phyloP scores from a whole-genome alignment of 1,140 invertebrate species.

The Epicauta chinensis region DNA sequence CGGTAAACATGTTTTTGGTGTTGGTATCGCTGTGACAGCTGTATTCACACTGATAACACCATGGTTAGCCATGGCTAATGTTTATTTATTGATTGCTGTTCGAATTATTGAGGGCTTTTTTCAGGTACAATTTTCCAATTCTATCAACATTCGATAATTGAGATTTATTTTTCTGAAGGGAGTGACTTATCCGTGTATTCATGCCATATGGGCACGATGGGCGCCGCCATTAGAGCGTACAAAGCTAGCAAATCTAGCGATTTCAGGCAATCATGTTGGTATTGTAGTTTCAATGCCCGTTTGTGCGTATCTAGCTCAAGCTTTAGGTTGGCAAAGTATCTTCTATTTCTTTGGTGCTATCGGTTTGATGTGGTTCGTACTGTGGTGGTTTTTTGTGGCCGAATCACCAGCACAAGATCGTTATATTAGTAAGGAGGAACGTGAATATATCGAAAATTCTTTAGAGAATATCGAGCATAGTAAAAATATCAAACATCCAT shows the following conservation, averaged over 20 bases:
- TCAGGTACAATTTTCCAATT: slow-evolving; percentile 59
- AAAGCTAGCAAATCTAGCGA: slow-evolving; percentile 67
- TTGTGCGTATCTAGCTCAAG: slow-evolving; percentile 63
- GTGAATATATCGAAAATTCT: slow-evolving; percentile 64
- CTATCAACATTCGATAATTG: slow-evolving; percentile 12
- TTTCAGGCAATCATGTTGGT: slow-evolving; percentile 77
- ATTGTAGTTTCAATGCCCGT: slow-evolving; percentile 75
- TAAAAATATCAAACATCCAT: slow-evolving; percentile 59
- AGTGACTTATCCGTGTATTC: slow-evolving; percentile 85
- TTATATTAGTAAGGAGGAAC: slow-evolving; percentile 64
- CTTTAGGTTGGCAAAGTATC: slow-evolving; percentile 76
- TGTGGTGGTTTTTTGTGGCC: slow-evolving; percentile 65
- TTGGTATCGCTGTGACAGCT: slow-evolving; percentile 73
- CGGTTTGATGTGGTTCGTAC: slow-evolving; percentile 63
- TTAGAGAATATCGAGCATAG: slow-evolving; percentile 37
- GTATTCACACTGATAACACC: slow-evolving; percentile 80
- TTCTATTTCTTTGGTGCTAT: slow-evolving; percentile 80
- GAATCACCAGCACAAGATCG: slow-evolving; percentile 73
- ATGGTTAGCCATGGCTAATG: slow-evolving; percentile 61
- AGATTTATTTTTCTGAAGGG: too few species aligned
- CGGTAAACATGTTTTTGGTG: slow-evolving; percentile 65
- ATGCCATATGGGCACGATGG: slow-evolving; percentile 83
- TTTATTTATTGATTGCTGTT: slow-evolving; percentile 63
- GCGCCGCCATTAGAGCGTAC: slow-evolving; percentile 78
- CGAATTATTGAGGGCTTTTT: slow-evolving; percentile 82